Conservation (phyloP, 2,888 invertebrate genomes). For the Cancer borealis region DNA sequence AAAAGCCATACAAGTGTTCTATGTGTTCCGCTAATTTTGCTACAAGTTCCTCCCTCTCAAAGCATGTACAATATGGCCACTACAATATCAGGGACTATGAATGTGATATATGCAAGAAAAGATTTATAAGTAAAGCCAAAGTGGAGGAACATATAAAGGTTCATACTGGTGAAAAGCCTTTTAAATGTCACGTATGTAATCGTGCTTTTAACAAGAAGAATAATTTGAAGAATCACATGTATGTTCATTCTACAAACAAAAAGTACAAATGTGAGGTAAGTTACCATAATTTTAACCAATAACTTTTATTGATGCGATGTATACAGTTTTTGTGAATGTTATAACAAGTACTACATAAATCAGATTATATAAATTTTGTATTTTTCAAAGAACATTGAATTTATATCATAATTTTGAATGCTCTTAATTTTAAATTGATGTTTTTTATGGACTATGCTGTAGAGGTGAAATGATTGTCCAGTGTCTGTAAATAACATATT, state of each 20-base stretch:
- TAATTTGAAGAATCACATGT: slow-evolving; percentile 67
- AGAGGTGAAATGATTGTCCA: background rate
- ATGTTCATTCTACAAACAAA: slow-evolving; percentile 63
- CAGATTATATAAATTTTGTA: background rate
- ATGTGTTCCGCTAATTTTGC: slow-evolving; percentile 55
- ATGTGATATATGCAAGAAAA: slow-evolving; percentile 64
- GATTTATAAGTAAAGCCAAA: slow-evolving; percentile 63
- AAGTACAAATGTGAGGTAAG: slow-evolving; percentile 69
- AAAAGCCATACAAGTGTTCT: slow-evolving; percentile 66
- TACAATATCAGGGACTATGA: slow-evolving; percentile 59
- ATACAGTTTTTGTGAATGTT: background rate
- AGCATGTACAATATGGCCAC: slow-evolving; percentile 68
- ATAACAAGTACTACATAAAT: background rate
- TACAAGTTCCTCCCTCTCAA: slow-evolving; percentile 62
- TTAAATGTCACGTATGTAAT: slow-evolving; percentile 59
- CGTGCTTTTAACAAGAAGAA: slow-evolving; percentile 71
- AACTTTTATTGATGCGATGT: background rate
- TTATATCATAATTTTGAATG: background rate
- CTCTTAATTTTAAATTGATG: background rate
- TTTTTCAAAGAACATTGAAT: background rate
- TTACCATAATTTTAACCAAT: background rate
- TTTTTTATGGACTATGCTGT: background rate
- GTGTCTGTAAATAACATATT: background rate
- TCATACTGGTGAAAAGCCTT: slow-evolving; percentile 69
- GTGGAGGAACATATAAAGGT: slow-evolving; percentile 65